Base-by-base conservation (phyloP, 2,888 invertebrate species). In the Crematogaster levior region DNA sequence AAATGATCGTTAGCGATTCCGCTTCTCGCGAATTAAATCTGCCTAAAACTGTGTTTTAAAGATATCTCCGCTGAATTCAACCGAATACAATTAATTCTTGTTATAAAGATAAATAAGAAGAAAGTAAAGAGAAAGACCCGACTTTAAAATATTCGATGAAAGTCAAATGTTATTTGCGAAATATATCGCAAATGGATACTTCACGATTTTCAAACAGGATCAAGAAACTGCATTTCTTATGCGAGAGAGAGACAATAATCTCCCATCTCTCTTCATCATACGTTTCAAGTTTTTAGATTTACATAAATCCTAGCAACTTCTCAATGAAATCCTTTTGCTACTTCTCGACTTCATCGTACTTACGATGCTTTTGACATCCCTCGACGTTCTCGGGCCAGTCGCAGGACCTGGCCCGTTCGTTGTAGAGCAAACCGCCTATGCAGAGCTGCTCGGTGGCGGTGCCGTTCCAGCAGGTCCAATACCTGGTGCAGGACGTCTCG, bases 381-480 rank as follows among this genome's bases (percentile, higher is more conserved):
- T 97, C 98, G 0, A 98, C 98, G 93, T 98, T 98, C 93, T 98
- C 98, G 0, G 98, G 98, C 98, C 98, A 98, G 94, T 98, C 98
- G 94, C 98, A 98, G 66, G 98, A 98, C 94, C 98, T 97, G 0
- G 98, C 97, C 91, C 97, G 96, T 95, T 98, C 98, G 93, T 98
- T 98, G 96, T 98, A 98, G 37, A 98, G 95, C 63, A 98, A 96
- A 0, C 98, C 98, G 34, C 98, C 98, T 92, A 98, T 98, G 95
- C 98, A 98, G 74, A 98, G 96, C 94, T 98, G 98, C 93, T 98
- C 98, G 0, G 98, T 98, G 15, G 98, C 97, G 0, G 98, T 98
- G 21, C 98, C 98, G 94, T 98, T 98, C 98, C 98, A 98, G 94
- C 98, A 98, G 0, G 98, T 98, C 98, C 98, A 98, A 94, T 98